These are phyloP conservation scores for Tyto alba DNA, from an alignment of 2,113 vertebrate species.

Conservation along the genomic window DNA sequence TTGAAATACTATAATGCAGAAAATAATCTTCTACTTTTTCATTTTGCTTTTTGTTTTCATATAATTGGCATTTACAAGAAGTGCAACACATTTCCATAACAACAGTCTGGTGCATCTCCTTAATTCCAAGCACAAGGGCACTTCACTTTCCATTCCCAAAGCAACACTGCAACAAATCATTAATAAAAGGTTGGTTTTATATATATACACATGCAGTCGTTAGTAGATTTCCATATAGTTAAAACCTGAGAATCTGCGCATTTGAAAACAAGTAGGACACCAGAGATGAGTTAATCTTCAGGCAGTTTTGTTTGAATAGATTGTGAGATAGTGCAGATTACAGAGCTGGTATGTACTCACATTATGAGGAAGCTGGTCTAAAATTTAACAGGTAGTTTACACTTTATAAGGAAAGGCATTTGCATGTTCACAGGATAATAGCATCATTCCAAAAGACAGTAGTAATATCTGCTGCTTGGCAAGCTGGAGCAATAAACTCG, in stretches of 20 bases:
- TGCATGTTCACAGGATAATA: background rate
- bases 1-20: background rate
- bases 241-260: background rate
- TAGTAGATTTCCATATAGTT: background rate
- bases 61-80: background rate
- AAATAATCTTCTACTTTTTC: background rate
- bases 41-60: background rate
- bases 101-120: background rate
- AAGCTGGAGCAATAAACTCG: background rate
- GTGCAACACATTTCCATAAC: background rate
- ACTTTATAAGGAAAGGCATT: background rate
- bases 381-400: background rate
- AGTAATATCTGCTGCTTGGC: background rate
- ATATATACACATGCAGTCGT: background rate
- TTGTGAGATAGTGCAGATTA: background rate
- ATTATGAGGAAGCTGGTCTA: background rate
- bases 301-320: background rate
- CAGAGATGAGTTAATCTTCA: background rate
- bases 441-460: background rate
- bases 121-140: background rate
- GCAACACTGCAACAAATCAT: background rate
- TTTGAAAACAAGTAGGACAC: background rate
- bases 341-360: background rate
- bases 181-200: background rate
- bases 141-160: background rate